Base-by-base conservation (phyloP, 2,113 vertebrate genomes). In the Ia io region DNA sequence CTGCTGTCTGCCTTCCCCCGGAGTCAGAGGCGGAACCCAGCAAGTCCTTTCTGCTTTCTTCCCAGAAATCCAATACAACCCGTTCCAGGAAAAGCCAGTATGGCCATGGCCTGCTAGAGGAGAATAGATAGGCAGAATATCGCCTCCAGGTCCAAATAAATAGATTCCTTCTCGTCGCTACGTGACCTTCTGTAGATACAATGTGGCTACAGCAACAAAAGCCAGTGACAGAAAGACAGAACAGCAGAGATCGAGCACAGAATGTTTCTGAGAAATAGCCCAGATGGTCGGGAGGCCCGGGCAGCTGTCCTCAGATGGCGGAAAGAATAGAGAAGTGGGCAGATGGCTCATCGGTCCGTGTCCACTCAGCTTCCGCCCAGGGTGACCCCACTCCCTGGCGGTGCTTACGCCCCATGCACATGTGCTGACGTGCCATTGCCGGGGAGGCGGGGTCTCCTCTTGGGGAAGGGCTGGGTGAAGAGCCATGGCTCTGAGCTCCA, bases 1-100 rank as follows among this genome's bases (percentile, higher is more conserved):
- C 84, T 51, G 35, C 42, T 73, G 22, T 47, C 78, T 82, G 70
- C 84, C 86, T 71, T 37, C 79, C 42, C 70, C 51, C 9, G 23
- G 82, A 90, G 71, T 95, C 90, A 92, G 82, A 96, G 82, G 88
- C 25, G 63, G 85, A 92, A 96, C 92, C 86, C 84, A 79, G 84
- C 82, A 92, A 95, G 79, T 92, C 70, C 95, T 88, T 73, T 69
- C 77, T 95, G 94, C 90, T 92, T 93, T 84, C 84, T 96, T 97
- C 92, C 77, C 85, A 83, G 96, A 96, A 97, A 97, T 90, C 93
- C 93, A 96, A 97, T 97, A 92, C 96, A 94, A 35, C 3, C 73
- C 49, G 37, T 92, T 95, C 90, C 88, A 90, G 90, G 90, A 96
- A 97, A 91, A 93, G 65, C 67, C 93, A 90, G 67, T 67, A 37